Base-by-base conservation (phyloP, 2,113 vertebrate species). In the Oxyruncus cristatus region DNA sequence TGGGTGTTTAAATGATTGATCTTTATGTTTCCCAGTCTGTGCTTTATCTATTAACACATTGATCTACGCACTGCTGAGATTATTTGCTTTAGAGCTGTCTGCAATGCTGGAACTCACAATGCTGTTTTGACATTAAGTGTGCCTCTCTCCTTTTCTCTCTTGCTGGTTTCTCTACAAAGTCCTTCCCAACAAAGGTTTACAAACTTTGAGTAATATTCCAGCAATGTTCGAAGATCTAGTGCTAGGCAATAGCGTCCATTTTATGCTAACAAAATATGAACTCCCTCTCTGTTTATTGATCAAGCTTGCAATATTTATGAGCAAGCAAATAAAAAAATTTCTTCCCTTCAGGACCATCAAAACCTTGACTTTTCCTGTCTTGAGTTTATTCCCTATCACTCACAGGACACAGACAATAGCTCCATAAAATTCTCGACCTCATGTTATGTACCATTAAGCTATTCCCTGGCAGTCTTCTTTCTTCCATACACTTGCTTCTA, bases 171-270 rank as follows among this genome's bases (percentile, higher is more conserved):
- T 52, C 70, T 47, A 32, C 19, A 15, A 61, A 76, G 44, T 56
- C 13, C n/a, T 76, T 56, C 3, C 24, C 50, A 92, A 47, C 79
- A 90, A 63, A 78, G 7, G 5, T 89, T 81, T 77, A 53, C 52
- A 84, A 74, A 66, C 55, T 75, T 39, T 13, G 11, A 59, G 24
- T 55, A 67, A 71, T 71, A 63, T 61, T 92, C 35, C n/a, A 87
- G 16, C 0, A 0, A n/a, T 42, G 3, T 53, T 49, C 2, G 5
- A 58, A 50, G 5, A 47, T 27, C 32, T 71, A 28, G 5, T 20
- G 50, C 12, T 11, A 44, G 11, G 8, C 28, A 74, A 44, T 24
- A 71, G 1, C 9, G 47, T 75, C 32, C 6, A n/a, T 35, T 75
- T 88, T 30, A 75, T 72, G 17, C 10, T 74, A 84, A 58, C 13